Percentiles rank a stretch among this genome's conserved stretches.
Conservation (phyloP, 2,797 vertebrate species). For the Scolopax rusticola region DNA sequence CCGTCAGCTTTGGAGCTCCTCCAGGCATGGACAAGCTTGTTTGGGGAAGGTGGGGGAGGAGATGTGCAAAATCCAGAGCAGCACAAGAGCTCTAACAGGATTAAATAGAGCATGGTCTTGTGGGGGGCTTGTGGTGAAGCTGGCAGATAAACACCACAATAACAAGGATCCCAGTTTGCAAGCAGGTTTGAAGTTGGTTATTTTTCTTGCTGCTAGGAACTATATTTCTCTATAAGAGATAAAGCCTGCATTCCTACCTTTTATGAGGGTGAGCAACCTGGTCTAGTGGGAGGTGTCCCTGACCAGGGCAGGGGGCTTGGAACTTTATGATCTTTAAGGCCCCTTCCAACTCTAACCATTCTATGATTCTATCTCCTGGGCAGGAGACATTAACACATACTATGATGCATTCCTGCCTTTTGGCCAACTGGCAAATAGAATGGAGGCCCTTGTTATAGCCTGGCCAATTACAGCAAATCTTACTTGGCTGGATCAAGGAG, state of each 20-base stretch:
- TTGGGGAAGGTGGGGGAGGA: not conserved
- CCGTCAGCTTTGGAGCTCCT: not conserved
- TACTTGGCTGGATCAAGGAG: not conserved
- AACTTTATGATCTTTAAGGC: too few relatives aligned
- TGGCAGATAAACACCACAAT: not conserved
- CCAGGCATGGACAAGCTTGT: not conserved
- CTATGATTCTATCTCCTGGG: not conserved
- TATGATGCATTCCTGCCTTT: not conserved
- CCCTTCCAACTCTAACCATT: too few relatives aligned
- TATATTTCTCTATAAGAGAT: not conserved
- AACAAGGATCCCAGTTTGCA: not conserved
- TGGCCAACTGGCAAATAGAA: not conserved
- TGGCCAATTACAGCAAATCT: not conserved
- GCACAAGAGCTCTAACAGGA: not conserved
- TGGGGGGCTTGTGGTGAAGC: not conserved
- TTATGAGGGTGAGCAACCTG: too few relatives aligned
- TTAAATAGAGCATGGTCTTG: not conserved
- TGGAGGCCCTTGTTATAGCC: not conserved
- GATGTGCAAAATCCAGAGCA: not conserved
- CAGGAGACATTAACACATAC: not conserved
- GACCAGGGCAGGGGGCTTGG: too few relatives aligned
- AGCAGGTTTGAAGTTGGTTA: not conserved
- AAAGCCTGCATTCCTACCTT: not conserved
- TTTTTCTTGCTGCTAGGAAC: not conserved
- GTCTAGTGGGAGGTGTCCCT: too few relatives aligned